A percentile compares a stretch with the other conserved stretches of the same genome.
Conservation (phyloP, 2,113 vertebrate genomes). For the Lagopus muta region DNA sequence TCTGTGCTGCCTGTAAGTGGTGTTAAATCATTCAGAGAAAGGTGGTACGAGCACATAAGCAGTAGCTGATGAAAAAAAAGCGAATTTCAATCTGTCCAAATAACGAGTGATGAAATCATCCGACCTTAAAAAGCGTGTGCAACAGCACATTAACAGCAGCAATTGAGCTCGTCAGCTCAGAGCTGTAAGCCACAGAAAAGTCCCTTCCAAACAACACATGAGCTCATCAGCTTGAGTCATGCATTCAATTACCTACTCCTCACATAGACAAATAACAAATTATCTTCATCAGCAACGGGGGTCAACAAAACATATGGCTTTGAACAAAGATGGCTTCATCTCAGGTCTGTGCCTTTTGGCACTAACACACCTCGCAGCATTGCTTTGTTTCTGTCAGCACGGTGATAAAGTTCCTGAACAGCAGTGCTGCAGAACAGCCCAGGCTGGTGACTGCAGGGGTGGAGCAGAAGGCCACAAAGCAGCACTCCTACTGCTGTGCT, state of each 20-base stretch:
- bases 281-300: background rate
- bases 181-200: slow-evolving; percentile 19
- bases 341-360: background rate
- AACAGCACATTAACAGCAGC: slow-evolving; percentile 42
- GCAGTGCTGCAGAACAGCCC: background rate
- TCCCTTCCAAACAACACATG: slow-evolving; percentile 41
- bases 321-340: background rate
- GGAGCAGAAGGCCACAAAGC: background rate
- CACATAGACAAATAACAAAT: background rate
- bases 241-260: background rate
- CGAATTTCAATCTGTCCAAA: background rate
- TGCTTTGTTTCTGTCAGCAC: background rate
- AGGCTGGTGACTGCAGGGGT: background rate
- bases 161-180: slow-evolving; percentile 10
- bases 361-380: fast-evolving
- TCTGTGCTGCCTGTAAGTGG: background rate
- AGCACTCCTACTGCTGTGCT: fast-evolving
- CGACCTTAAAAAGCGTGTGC: slow-evolving; percentile 9
- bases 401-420: fast-evolving
- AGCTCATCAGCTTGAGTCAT: slow-evolving; percentile 49
- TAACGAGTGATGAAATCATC: slow-evolving; percentile 33
- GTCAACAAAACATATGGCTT: background rate
- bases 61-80: background rate
- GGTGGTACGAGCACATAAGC: background rate
- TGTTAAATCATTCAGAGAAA: background rate